Conservation (phyloP, 2,888 invertebrate species). For the Drosophila leonis region DNA sequence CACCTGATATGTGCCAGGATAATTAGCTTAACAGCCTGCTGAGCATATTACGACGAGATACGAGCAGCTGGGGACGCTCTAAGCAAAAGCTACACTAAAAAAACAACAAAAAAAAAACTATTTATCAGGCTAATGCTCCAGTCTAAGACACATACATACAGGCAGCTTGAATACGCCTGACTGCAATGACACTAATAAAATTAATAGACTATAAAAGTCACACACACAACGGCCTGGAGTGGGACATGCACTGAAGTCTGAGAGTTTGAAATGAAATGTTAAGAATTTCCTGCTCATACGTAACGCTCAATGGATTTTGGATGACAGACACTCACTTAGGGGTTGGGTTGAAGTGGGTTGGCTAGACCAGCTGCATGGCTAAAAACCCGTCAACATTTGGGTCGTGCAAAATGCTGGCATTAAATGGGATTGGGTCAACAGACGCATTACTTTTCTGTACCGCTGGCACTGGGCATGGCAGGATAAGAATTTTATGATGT, state of each 20-base stretch:
- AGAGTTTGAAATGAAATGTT: constrained; percentile 41
- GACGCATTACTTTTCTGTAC: constrained; percentile 34
- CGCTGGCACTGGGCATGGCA: constrained; percentile 6
- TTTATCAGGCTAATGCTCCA: constrained; percentile 6
- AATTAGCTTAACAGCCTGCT: constrained; percentile 8
- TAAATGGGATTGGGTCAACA: constrained; percentile 46
- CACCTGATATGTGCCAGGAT: constrained; percentile 6
- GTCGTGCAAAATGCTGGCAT: constrained; percentile 22
- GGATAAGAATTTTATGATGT: constrained; percentile 23
- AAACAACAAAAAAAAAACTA: constrained; percentile 5
- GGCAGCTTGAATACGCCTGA: constrained; percentile 12
- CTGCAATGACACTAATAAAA: constrained; percentile 58
- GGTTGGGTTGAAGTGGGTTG: background rate
- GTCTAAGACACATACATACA: constrained; percentile 7
- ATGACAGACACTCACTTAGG: constrained; percentile 33
- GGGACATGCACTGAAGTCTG: constrained; percentile 1
- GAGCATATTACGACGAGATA: background rate
- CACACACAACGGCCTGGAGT: background rate
- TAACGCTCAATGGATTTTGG: constrained; percentile 54
- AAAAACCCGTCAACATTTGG: constrained; percentile 23
- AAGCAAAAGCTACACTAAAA: background rate
- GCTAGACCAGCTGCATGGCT: constrained; percentile 5
- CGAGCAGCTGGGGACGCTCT: background rate
- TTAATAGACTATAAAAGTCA: constrained; percentile 62
- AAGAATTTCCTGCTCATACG: constrained; percentile 46